Conservation (phyloP, 2,113 vertebrate genomes). For the Felis chaus region DNA sequence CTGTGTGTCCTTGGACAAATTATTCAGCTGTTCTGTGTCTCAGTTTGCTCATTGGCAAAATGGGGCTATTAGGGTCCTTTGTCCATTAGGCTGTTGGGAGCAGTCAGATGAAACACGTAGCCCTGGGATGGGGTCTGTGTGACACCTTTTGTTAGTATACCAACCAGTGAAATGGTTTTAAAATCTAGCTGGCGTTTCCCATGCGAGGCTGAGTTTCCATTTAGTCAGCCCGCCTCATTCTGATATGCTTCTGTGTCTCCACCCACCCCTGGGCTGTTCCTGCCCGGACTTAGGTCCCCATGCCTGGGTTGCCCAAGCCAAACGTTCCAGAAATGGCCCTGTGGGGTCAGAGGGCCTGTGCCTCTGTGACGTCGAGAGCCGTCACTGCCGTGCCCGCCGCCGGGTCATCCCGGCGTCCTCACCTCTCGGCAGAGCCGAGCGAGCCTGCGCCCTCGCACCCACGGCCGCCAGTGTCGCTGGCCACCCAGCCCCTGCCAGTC, state of each 20-base stretch:
- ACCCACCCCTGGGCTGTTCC: neutral
- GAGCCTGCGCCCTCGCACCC: accelerated
- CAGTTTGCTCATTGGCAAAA: neutral
- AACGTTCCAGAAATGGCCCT: neutral
- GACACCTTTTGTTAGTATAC: neutral
- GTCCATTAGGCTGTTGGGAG: neutral
- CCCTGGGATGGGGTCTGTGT: neutral
- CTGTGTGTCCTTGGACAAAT: neutral
- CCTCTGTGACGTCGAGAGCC: neutral
- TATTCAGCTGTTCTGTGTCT: neutral
- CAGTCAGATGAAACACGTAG: neutral
- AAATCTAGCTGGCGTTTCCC: neutral
- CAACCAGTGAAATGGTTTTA: neutral
- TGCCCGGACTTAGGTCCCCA: neutral
- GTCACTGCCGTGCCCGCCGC: neutral
- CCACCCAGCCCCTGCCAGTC: neutral
- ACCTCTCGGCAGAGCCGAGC: neutral
- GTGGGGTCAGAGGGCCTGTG: neutral
- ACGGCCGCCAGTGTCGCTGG: neutral
- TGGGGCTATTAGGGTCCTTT: neutral
- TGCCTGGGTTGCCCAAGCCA: neutral
- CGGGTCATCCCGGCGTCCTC: too few species aligned
- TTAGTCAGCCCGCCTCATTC: neutral
- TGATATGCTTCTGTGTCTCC: neutral
- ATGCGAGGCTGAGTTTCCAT: neutral